A percentile compares a stretch with the other conserved stretches of the same genome.
Conservation (phyloP, 2,888 invertebrate genomes). For the Noctua comes region DNA sequence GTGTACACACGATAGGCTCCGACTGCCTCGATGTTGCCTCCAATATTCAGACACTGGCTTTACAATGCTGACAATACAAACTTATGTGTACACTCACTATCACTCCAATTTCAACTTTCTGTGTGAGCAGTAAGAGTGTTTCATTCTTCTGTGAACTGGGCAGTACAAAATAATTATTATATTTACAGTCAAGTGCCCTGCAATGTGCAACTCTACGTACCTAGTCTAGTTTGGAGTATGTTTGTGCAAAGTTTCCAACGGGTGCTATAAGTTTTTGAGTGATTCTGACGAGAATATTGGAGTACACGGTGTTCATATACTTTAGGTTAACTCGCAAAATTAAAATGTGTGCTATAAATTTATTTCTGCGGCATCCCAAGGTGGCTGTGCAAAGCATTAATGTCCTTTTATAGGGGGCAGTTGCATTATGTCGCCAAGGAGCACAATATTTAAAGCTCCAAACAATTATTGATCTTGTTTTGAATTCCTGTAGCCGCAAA, state of each 20-base stretch:
- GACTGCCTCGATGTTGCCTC: constrained; percentile 64
- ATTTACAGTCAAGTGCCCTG: constrained; percentile 61
- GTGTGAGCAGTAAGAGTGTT: not conserved
- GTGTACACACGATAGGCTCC: constrained; percentile 65
- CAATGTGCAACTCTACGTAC: constrained; percentile 54
- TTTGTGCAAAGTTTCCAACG: constrained; percentile 45
- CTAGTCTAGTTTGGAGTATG: constrained; percentile 23
- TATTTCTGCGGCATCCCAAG: no score
- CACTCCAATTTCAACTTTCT: constrained; percentile 38
- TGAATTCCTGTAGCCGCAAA: no score
- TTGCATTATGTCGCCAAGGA: no score
- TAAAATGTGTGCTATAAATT: no score
- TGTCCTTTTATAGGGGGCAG: no score
- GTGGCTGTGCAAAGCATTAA: no score
- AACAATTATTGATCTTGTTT: no score
- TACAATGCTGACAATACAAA: constrained; percentile 61
- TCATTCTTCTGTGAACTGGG: not conserved
- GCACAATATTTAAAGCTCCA: no score
- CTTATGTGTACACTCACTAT: constrained; percentile 37
- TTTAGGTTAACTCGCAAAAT: no score
- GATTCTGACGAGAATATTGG: constrained; percentile 15
- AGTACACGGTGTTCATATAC: not conserved
- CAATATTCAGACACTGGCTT: constrained; percentile 66
- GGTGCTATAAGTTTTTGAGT: constrained; percentile 36
- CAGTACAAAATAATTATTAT: constrained; percentile 60